These are phyloP conservation scores for Caenorhabditis afra DNA, from an alignment of 2,888 invertebrate genomes.

Conservation along the genomic window DNA sequence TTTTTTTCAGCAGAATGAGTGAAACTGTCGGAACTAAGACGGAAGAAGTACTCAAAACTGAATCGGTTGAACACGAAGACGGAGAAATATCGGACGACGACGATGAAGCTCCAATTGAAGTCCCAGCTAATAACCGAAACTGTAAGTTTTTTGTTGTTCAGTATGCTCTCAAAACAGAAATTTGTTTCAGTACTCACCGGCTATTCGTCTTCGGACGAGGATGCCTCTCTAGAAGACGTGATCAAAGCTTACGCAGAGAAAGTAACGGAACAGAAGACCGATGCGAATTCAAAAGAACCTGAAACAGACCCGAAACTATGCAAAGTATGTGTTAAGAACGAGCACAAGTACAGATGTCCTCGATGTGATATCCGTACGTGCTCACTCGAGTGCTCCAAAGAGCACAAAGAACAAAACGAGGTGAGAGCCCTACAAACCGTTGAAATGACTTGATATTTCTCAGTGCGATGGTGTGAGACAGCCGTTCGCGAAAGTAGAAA, in stretches of 20 bases:
- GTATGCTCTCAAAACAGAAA: background rate
- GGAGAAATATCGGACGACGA: constrained; percentile 57
- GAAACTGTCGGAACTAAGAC: background rate
- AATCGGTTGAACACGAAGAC: constrained; percentile 28
- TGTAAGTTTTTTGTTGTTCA: background rate
- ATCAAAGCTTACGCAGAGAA: constrained; percentile 46
- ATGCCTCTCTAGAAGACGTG: constrained; percentile 60
- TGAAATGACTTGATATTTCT: constrained; percentile 18
- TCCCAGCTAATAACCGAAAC: constrained; percentile 25
- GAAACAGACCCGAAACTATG: constrained; percentile 62
- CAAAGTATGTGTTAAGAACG: constrained; percentile 61
- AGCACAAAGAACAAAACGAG: constrained; percentile 70
- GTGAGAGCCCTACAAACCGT: constrained; percentile 46
- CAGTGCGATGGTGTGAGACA: constrained; percentile 75
- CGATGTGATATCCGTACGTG: constrained; percentile 73
- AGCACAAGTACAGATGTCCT: constrained; percentile 75
- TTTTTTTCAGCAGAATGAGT: constrained; percentile 16
- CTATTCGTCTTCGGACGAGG: constrained; percentile 57
- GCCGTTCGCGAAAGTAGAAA: constrained; percentile 62
- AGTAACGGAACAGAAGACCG: constrained; percentile 29
- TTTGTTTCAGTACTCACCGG: constrained; percentile 9
- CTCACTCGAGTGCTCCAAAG: constrained; percentile 72
- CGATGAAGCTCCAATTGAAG: constrained; percentile 45
- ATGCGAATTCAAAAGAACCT: background rate
- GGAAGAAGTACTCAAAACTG: background rate